Evolutionary conservation across 2,888 invertebrate genomes (phyloP), one percentile per base, ranked within the genome.

Genomic region (Marronus borbonicus): DNA sequence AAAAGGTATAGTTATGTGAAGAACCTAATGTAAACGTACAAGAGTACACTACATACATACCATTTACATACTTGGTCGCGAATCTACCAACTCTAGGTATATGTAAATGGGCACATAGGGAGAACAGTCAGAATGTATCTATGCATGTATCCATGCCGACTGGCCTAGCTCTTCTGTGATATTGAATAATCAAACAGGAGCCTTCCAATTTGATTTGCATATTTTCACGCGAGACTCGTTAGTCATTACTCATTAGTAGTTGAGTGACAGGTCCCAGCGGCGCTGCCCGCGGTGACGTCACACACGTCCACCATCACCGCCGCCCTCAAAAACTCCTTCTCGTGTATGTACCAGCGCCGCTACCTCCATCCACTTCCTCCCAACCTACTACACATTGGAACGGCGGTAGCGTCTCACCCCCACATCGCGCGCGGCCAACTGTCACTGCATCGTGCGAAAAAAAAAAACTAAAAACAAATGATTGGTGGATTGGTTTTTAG

Each of bases 161-260:
- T 55, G n/a, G 55, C 5, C 55, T 58, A 20, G 10, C 8, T 55
- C 55, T 58, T 24, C 60, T 60, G 55, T 68, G 76, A 77, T 79
- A 77, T 79, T 79, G 79, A 87, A 88, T 88, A 88, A 88, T 88
- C 88, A 87, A 88, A 88, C 87, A 87, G 86, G 17, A 44, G 86
- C 87, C 86, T 87, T 88, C 85, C 89, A 88, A 89, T 89, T 88
- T 88, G 88, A 88, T 88, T 88, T 88, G 88, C 88, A 89, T 89
- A 88, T 88, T 88, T 88, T 87, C 88, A 86, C 87, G 86, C 87
- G 87, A 88, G 86, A 87, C 87, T 88, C 88, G 88, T 89, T 88
- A 88, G 88, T 88, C 88, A 88, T 88, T 88, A 88, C 88, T 88
- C 88, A 88, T 88, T 88, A 88, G 87, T 85, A 85, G 84, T 86